phyloP scores from a whole-genome alignment of 2,113 vertebrate genomes.

The Morone saxatilis region DNA sequence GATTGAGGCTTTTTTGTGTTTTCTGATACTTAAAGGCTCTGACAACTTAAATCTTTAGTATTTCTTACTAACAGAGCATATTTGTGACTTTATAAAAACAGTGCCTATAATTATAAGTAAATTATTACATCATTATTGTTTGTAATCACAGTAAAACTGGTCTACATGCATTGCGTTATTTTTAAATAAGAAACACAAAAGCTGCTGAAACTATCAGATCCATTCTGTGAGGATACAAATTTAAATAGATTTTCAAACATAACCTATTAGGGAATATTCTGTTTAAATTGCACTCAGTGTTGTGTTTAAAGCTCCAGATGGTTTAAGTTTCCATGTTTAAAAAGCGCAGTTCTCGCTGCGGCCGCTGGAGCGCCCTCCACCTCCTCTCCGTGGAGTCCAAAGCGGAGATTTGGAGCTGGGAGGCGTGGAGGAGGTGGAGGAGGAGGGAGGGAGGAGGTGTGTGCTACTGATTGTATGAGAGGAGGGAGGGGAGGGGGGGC shows the following conservation, averaged over 20 bases:
- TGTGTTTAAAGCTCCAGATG: not conserved
- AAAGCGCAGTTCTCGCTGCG: slow-evolving; percentile 38
- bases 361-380: slow-evolving; percentile 54
- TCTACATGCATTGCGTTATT: not conserved
- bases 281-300: not conserved
- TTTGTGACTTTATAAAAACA: not conserved
- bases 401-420: slow-evolving; percentile 55
- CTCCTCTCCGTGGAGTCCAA: slow-evolving; percentile 28
- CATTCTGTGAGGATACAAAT: not conserved
- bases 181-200: not conserved
- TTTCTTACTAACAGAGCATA: not conserved
- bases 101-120: too few relatives aligned
- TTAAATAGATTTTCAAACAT: not conserved
- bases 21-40: too few relatives aligned
- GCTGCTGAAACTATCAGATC: not conserved
- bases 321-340: slow-evolving; percentile 14
- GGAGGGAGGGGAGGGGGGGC: slow-evolving; percentile 20
- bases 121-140: too few relatives aligned
- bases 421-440: slow-evolving; percentile 27
- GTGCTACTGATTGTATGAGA: slow-evolving; percentile 63
- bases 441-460: slow-evolving; percentile 37
- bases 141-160: too few relatives aligned
- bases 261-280: not conserved
- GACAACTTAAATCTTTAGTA: not conserved
- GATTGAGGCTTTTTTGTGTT: too few relatives aligned